Evolutionary conservation across 2,113 vertebrate species (phyloP).

Genomic region (Misgurnus mizolepis): DNA sequence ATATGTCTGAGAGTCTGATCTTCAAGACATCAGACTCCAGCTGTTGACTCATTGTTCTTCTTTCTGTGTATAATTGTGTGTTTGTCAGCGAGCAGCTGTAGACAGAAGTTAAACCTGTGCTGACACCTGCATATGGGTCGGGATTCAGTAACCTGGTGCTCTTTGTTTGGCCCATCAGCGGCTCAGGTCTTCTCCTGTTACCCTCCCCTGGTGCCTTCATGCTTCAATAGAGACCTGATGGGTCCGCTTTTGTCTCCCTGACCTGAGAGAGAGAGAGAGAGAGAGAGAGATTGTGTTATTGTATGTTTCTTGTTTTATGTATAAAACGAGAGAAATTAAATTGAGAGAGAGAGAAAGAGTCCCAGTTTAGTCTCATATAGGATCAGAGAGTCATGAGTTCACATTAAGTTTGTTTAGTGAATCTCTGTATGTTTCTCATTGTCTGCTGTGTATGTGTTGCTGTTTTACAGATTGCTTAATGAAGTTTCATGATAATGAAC

Average conservation of each 20-base stretch:
- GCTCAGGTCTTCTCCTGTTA: constrained; percentile 65
- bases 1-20: no score
- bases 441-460: neutral
- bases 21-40: neutral
- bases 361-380: neutral
- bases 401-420: neutral
- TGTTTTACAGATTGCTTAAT: no score
- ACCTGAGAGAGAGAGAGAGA: constrained; percentile 52
- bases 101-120: constrained; percentile 9
- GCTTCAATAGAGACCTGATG: constrained; percentile 75
- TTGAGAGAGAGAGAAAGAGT: constrained; percentile 27
- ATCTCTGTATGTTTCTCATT: neutral
- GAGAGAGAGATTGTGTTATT: neutral
- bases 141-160: constrained; percentile 62
- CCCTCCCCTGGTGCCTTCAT: constrained; percentile 71
- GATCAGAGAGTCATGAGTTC: neutral
- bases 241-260: constrained; percentile 74
- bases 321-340: no score
- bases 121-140: constrained; percentile 42
- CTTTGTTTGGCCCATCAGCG: constrained; percentile 63
- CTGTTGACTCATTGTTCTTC: constrained; percentile 33
- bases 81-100: neutral
- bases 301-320: no score
- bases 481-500: no score
- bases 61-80: constrained; percentile 35